These are phyloP conservation scores for Mobula birostris DNA, from an alignment of 2,113 vertebrate genomes.

Conservation along the genomic window DNA sequence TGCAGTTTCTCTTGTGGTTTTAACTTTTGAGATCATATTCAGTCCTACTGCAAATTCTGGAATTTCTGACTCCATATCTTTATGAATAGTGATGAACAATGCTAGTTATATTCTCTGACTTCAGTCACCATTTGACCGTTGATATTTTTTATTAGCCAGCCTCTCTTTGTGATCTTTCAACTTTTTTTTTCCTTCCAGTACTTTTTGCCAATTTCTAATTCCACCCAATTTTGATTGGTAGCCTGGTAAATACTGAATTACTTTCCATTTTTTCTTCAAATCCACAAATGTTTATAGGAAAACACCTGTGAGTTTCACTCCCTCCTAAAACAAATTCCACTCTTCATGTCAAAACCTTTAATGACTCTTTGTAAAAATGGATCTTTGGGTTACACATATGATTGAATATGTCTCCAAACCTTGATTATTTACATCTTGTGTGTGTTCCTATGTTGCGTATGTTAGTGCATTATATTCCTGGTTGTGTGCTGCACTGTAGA, in stretches of 20 bases:
- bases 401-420: background rate
- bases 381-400: background rate
- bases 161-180: background rate
- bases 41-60: no score
- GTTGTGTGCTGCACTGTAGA: background rate
- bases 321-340: no score
- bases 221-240: background rate
- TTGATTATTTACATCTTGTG: background rate
- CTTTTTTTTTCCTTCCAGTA: background rate
- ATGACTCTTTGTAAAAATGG: background rate
- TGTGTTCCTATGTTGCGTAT: background rate
- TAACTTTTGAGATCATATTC: no score
- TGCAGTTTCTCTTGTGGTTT: no score
- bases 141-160: background rate
- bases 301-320: no score
- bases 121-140: background rate
- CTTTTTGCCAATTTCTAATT: background rate
- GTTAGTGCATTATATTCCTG: background rate
- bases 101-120: background rate
- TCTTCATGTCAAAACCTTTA: no score
- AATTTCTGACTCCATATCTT: no score
- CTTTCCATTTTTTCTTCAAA: background rate
- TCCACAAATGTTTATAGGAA: background rate
- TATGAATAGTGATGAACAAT: background rate
- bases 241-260: background rate